Base-by-base conservation (phyloP, 1,140 invertebrate species). In the Lasioglossum baleicum region DNA sequence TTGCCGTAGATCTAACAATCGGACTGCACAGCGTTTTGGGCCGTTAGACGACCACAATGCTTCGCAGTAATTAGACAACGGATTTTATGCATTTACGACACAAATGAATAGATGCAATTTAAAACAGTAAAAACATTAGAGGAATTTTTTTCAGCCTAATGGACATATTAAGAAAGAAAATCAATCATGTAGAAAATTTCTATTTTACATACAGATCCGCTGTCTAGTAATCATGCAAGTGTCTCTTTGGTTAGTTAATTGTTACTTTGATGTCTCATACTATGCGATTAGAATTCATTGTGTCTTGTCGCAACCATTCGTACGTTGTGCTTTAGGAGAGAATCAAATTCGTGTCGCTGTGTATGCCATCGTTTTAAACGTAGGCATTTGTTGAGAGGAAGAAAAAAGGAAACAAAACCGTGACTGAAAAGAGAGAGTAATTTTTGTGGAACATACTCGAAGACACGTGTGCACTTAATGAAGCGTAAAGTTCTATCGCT, bases 201-300 rank as follows among this genome's bases (percentile, higher is more conserved):
- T 26, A 26, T 26, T 26, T 26, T 26, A 1, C 26, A 26, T 26
- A 26, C 0, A 26, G 26, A 26, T 26, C 26, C 26, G 26, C 26
- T 26, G 26, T 26, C 26, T 26, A 26, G 26, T 26, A 2, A 42
- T 40, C 65, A 22, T 51, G 65, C 42, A 44, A 17, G 51, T 51
- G 58, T 51, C 61, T 82, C 77, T 75, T 77, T 84, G 75, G 79
- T 67, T 44, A 67, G 42, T 77, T n/a, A n/a, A n/a, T n/a, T 74
- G 76, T 63, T 40, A 7, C 61, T 74, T 74, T n/a, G 72, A 44
- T 63, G 40, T 48, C 17, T 7, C 6, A 35, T 40, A 22, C 40
- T 69, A 61, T 48, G 51, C 51, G 13, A 53, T 53, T 15, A 53
- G 13, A 17, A 53, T 53, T 53, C 17, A 20, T 48, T 15, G 35